Conservation (phyloP, 1,140 invertebrate genomes). For the Apis cerana region DNA sequence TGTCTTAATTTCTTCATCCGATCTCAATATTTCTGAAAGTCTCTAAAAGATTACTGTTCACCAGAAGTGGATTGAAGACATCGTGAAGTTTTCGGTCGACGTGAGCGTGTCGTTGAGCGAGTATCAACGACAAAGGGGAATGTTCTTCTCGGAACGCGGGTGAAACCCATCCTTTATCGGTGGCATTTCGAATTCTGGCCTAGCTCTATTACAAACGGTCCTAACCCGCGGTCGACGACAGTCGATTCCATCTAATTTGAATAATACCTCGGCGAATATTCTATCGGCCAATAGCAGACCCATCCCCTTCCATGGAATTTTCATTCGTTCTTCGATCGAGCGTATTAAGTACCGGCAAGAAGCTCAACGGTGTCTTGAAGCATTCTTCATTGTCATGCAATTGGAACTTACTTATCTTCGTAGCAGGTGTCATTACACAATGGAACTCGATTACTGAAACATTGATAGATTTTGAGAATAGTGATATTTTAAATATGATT, state of each 20-base stretch:
- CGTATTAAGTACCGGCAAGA: not conserved
- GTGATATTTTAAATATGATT: too few relatives aligned
- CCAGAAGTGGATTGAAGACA: not conserved
- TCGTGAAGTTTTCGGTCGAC: not conserved
- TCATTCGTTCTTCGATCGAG: constrained; percentile 28
- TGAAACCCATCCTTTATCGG: constrained; percentile 23
- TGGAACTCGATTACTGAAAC: too few relatives aligned
- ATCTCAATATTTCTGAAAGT: constrained; percentile 43
- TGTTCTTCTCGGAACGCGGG: not conserved
- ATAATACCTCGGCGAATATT: constrained; percentile 55
- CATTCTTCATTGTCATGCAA: not conserved
- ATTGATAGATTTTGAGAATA: too few relatives aligned
- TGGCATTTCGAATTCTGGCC: constrained; percentile 22
- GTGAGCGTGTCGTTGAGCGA: not conserved
- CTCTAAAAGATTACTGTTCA: constrained; percentile 24
- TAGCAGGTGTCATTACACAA: too few relatives aligned
- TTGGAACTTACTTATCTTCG: too few relatives aligned
- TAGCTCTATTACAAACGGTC: constrained; percentile 44
- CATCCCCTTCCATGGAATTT: not conserved
- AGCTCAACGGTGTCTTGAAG: not conserved
- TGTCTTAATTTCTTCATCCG: constrained; percentile 35
- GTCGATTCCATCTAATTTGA: constrained; percentile 50
- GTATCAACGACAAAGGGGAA: constrained; percentile 28
- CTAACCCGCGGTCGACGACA: constrained; percentile 24
- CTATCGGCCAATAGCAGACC: not conserved